Evolutionary conservation across 2,888 invertebrate genomes (phyloP), one percentile per base, ranked within the genome.

Genomic region (Caenorhabditis japonica): DNA sequence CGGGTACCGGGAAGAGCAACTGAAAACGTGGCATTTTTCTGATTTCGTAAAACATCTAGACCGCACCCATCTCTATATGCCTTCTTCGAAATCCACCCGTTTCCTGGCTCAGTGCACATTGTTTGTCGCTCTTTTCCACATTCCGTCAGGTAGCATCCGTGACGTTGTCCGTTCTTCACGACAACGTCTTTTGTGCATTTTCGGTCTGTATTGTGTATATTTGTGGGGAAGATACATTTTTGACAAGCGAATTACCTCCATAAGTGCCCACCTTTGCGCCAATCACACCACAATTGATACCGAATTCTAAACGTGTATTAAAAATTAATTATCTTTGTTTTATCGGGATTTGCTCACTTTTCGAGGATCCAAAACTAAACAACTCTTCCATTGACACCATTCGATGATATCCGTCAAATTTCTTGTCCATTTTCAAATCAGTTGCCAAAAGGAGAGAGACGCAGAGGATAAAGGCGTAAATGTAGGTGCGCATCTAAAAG

Each of bases 31-130:
- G 39, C 17, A 39, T 39, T 38, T 38, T 38, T 13, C 15, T 38
- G 4, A 12, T n/a, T 3, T 36, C 15, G 12, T 3, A 36, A 36
- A 36, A 36, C 12, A 36, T 36, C 2, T 36, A n/a, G 12, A n/a
- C 15, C 39, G 3, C 15, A 53, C 43, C 33, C 55, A 7, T 27
- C n/a, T 21, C 34, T 34, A 7, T n/a, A n/a, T 7, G 49, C 15
- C 17, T 49, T 30, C 47, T 30, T 59, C n/a, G 39, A 47, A 33
- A 39, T 47, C 59, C 59, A 59, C 30, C 33, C 49, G n/a, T 39
- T 19, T 4, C 19, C 53, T 12, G 17, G 8, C 3, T 19, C 23
- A 12, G 15, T 27, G 21, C 59, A 59, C 25, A 17, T 27, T 27
- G 15, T 19, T 38, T 17, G 17, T 7, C 8, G 19, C 27, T 25